Conservation (phyloP, 2,113 vertebrate species). For the Cyprinodon tularosa region DNA sequence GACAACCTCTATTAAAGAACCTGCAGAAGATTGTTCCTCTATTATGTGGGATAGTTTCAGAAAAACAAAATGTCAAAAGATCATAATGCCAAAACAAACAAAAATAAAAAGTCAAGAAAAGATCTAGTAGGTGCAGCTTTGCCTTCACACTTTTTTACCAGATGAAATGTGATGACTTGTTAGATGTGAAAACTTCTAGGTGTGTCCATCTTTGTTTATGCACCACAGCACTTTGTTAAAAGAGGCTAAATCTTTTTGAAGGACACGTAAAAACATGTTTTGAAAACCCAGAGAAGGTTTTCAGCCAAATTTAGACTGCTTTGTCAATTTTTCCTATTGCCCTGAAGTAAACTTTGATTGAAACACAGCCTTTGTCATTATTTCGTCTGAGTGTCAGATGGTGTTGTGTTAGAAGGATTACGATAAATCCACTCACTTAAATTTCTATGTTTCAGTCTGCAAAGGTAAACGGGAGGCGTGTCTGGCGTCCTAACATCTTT, state of each 20-base stretch:
- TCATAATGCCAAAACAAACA: not conserved
- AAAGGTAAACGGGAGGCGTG: not conserved
- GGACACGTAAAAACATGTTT: conserved; percentile 2
- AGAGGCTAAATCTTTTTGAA: not conserved
- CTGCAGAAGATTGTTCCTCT: not conserved
- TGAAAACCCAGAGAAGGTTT: conserved; percentile 4
- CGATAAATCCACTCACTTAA: conserved; percentile 1
- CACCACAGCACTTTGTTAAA: not conserved
- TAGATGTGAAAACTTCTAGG: not conserved
- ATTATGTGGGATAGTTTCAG: not conserved
- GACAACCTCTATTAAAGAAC: not conserved
- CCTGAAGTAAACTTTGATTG: not conserved
- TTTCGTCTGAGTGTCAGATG: conserved; percentile 16
- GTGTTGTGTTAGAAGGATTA: conserved; percentile 2
- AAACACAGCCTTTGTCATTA: conserved; percentile 30
- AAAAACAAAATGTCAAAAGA: not conserved
- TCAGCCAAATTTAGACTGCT: not conserved
- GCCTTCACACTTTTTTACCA: not conserved
- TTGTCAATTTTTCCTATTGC: not conserved
- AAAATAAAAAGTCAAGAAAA: not conserved
- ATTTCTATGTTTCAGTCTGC: not conserved
- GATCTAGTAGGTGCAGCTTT: not conserved
- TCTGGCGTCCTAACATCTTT: conserved; percentile 1
- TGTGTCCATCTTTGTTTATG: not conserved
- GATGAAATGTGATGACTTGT: not conserved